A percentile compares a stretch with the other conserved stretches of the same genome.
phyloP scores from a whole-genome alignment of 2,797 vertebrate genomes.

The Dipus sagitta region DNA sequence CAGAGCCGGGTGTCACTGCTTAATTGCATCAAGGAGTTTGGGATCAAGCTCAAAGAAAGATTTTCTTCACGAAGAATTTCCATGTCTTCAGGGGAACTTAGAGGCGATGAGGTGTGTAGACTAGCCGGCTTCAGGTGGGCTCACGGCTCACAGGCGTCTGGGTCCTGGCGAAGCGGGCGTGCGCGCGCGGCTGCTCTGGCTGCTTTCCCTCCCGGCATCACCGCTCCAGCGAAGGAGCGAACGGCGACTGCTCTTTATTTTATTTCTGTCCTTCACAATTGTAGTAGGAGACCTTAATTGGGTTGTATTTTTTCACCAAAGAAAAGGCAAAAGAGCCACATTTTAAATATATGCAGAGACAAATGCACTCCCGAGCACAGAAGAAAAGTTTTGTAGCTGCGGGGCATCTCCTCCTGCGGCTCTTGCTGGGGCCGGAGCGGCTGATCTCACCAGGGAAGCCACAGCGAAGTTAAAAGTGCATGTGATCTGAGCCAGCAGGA shows the following conservation, averaged over 20 bases:
- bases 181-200: conserved; percentile 1
- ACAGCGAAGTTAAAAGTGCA: conserved; percentile 79
- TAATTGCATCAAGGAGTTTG: conserved; percentile 86
- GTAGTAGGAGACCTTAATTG: conserved; percentile 64
- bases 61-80: conserved; percentile 88
- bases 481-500: conserved; percentile 48
- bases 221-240: neutral
- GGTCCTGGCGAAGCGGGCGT: conserved; percentile 67
- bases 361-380: conserved; percentile 78
- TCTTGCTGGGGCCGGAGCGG: conserved; percentile 76
- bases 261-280: conserved; percentile 68
- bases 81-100: conserved; percentile 85
- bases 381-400: conserved; percentile 86
- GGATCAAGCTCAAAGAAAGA: conserved; percentile 84
- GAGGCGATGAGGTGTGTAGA: conserved; percentile 75
- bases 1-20: conserved; percentile 84
- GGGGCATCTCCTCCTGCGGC: conserved; percentile 71
- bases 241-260: conserved; percentile 49
- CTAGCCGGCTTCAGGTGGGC: conserved; percentile 68
- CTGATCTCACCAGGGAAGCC: conserved; percentile 75
- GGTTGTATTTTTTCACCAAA: conserved; percentile 18
- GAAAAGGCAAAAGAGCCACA: conserved; percentile 65
- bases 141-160: conserved; percentile 82
- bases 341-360: conserved; percentile 79
- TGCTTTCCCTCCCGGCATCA: conserved; percentile 58